These are phyloP conservation scores for Corvus moneduloides DNA, from an alignment of 2,113 vertebrate species.

Conservation along the genomic window DNA sequence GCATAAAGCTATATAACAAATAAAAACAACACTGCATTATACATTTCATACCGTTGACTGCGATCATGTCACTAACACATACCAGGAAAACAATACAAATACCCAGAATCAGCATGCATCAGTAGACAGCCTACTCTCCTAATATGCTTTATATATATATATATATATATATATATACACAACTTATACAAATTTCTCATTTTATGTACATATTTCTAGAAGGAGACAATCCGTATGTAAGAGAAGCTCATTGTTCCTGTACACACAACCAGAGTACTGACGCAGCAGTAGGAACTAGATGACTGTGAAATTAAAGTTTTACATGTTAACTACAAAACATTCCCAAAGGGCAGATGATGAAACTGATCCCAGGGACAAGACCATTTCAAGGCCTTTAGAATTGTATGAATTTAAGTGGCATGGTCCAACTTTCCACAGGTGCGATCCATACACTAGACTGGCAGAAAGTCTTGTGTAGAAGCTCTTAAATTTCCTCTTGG, in stretches of 20 bases:
- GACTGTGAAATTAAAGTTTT: not conserved
- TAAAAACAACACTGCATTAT: constrained; percentile 89
- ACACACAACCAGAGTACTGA: not conserved
- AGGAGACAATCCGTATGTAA: not conserved
- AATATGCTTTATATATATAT: not conserved
- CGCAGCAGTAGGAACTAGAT: not conserved
- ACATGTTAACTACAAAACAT: not conserved
- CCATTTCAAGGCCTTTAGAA: not conserved
- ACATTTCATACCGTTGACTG: constrained; percentile 58
- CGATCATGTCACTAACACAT: not conserved
- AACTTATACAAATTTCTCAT: not conserved
- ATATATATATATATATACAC: not conserved
- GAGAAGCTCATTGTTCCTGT: not conserved
- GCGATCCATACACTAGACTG: not conserved
- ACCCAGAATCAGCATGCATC: not conserved
- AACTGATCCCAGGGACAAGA: not conserved
- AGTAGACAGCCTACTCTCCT: not conserved
- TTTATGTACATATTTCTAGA: not conserved
- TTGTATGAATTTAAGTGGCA: not conserved
- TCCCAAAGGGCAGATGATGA: not conserved
- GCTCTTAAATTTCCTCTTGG: not conserved
- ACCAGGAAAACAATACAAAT: not conserved
- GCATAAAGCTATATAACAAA: constrained; percentile 98
- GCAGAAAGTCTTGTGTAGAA: not conserved
- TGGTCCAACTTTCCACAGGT: not conserved